These are phyloP conservation scores for Linepithema humile DNA, from an alignment of 1,140 invertebrate species.

Conservation along the genomic window DNA sequence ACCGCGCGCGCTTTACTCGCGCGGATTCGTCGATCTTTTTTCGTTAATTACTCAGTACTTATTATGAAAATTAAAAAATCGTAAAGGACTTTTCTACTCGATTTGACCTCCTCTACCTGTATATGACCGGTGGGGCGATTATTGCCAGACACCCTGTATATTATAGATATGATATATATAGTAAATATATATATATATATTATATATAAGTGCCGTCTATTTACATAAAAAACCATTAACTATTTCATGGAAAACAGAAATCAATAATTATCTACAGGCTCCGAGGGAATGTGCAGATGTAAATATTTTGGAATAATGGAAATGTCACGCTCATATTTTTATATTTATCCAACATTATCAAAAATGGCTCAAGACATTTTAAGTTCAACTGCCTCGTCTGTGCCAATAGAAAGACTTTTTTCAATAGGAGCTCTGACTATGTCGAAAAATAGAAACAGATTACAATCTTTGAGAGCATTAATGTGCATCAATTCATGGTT, in stretches of 20 bases:
- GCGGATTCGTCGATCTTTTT: no score
- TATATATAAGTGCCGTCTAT: not conserved
- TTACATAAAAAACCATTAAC: not conserved
- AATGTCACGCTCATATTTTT: not conserved
- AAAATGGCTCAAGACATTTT: conserved; percentile 18
- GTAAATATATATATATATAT: no score
- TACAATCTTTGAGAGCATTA: conserved; percentile 22
- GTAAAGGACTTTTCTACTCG: no score
- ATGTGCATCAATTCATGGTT: conserved; percentile 1
- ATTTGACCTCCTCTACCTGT: no score
- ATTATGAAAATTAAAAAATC: no score
- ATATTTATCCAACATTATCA: conserved; percentile 1
- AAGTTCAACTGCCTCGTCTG: not conserved
- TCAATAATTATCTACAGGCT: conserved; percentile 4
- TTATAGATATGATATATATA: no score
- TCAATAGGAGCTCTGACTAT: not conserved
- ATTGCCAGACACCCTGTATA: no score
- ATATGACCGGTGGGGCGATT: no score
- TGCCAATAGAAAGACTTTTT: not conserved
- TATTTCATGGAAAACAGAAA: not conserved
- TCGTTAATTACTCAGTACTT: no score
- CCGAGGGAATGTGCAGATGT: not conserved
- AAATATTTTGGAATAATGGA: not conserved
- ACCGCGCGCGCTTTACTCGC: no score
- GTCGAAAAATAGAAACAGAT: not conserved